Percentiles rank a stretch among this genome's conserved stretches.
These are phyloP conservation scores for Syngnathus scovelli DNA, from an alignment of 2,113 vertebrate species.

Conservation along the genomic window DNA sequence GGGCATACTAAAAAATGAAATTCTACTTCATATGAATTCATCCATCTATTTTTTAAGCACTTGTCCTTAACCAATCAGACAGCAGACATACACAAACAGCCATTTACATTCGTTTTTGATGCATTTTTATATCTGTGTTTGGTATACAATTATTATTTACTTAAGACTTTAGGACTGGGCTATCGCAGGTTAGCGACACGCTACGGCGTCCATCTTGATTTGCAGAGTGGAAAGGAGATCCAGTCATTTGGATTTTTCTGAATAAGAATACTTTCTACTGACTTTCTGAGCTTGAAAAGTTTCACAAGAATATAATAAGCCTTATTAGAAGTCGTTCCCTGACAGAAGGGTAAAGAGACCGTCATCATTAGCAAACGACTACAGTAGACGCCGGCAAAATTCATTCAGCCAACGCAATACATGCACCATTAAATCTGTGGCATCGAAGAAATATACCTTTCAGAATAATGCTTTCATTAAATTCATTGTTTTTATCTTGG, in stretches of 20 bases:
- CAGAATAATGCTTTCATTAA: background rate
- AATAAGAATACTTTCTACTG: background rate
- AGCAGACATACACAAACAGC: no score
- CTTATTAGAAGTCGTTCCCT: background rate
- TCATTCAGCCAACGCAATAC: background rate
- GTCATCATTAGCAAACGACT: background rate
- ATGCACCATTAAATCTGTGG: background rate
- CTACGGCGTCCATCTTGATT: no score
- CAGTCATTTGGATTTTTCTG: background rate
- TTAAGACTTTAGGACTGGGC: no score
- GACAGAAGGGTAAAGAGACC: background rate
- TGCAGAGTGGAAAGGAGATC: background rate
- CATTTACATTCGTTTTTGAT: no score
- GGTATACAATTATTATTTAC: no score
- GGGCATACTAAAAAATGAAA: no score
- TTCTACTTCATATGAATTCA: no score
- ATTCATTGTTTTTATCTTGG: background rate
- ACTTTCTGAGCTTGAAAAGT: background rate
- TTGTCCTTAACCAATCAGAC: no score
- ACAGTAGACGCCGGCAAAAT: background rate
- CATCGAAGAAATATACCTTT: background rate
- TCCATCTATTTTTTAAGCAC: no score
- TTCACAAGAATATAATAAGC: background rate
- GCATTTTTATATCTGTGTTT: no score
- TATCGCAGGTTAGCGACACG: no score